Base-by-base conservation (phyloP, 92 coral and sea anemone genomes). In the Plumapathes pennacea region DNA sequence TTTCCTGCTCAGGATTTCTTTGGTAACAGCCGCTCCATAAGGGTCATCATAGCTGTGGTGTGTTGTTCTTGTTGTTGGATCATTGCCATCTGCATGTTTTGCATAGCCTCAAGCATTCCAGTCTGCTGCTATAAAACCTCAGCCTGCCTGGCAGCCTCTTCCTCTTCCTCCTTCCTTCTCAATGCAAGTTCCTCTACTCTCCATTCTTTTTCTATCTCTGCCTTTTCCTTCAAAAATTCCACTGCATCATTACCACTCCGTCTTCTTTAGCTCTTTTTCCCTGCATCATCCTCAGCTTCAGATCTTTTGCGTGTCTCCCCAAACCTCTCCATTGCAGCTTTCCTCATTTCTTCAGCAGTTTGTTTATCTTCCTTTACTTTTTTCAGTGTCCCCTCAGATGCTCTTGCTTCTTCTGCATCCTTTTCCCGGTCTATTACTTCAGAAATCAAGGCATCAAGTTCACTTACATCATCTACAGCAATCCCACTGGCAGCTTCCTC, bases 11-110 rank as follows among this genome's bases (percentile, higher is more conserved):
- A 32, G 21, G 54, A 39, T 34, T 64, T 54, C 57, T 52, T 39
- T 39, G 64, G 47, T 44, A 74, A 29, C 38, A 37, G 13, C 36
- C 50, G 53, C 34, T 45, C 74, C 24, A 45, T 18, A 32, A 69
- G 48, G 24, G 76, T 7, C 54, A 56, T 57, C 67, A 69, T 69
- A 25, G 76, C 63, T 24, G 56, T 44, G 18, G 59, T 62, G 49
- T 74, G 73, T 32, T 43, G 64, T 29, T 63, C 64, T 45, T 73
- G 81, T 50, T 62, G 81, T 55, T 63, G 67, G 44, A 74, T 26
- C 42, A 64, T 64, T 19, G 76, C 66, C n/a, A n/a, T n/a, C n/a
- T n/a, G n/a, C n/a, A n/a, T n/a, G n/a, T n/a, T n/a, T 42, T 60
- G 67, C 54, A 22, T 60, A n/a, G n/a, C n/a, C 19, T 40, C 32